Evolutionary conservation across 2,888 invertebrate species (phyloP), one percentile per base, ranked within the genome.

Genomic region (Luperina nickerlii): DNA sequence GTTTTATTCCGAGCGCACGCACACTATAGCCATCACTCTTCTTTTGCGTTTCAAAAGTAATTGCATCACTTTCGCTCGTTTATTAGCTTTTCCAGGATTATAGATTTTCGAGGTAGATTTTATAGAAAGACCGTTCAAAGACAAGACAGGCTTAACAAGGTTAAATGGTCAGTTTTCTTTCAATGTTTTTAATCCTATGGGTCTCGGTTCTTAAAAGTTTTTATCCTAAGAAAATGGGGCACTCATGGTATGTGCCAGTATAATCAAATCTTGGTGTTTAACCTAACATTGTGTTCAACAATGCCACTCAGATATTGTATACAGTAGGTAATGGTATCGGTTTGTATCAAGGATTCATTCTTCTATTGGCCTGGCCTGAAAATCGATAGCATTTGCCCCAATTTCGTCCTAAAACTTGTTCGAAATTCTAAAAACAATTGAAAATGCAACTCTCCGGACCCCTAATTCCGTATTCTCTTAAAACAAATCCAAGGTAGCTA

Each of bases 401-500:
- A 67, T 7, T 45, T 38, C 7, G 11, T 18, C 18, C 5, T 24
- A 66, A 57, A 73, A 42, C 18, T 20, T 42, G 18, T 60, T 32
- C 13, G 60, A n/a, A n/a, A 54, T 24, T 6, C 32, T 11, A 18
- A 38, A 65, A 60, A 66, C 48, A 85, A 42, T 69, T 60, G 51
- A 51, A 57, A 72, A n/a, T 68, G 20, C 60, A 68, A n/a, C 51
- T n/a, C 32, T 9, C n/a, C 42, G 24, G 38, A 48, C 63, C 67
- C 62, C 32, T 84, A 73, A 84, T 73, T 75, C 66, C 57, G 48
- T 76, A 65, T 73, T 73, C 74, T 60, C 54, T 65, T 65, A 79
- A 85, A 85, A 83, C 84, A 83, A 83, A 87, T 66, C 71, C 79
- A 65, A 71, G 79, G 60, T 72, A 27, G 13, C 2, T 27, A 67